Base-by-base conservation (phyloP, 2,888 invertebrate species). In the Sinohyriopsis cumingii region DNA sequence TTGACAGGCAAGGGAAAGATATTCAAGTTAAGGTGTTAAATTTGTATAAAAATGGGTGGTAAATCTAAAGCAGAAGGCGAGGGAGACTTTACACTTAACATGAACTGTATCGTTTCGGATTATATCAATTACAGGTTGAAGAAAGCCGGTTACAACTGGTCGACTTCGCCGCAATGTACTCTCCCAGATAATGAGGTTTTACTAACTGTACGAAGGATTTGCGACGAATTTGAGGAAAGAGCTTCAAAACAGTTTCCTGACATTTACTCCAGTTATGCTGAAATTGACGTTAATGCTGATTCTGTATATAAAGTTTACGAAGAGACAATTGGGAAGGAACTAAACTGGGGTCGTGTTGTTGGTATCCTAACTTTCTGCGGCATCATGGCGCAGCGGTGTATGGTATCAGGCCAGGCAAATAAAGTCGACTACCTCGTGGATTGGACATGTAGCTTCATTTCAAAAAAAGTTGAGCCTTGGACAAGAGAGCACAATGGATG, bases 141-240 rank as follows among this genome's bases (percentile, higher is more conserved):
- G 67, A 79, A 79, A 91, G 92, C 20, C 91, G 92, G 65, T 91
- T 92, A 90, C 91, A 91, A 55, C 90, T 92, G 55, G 92, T 92
- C 55, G 91, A 92, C 77, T 91, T 92, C 77, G 68, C 85, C 81
- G 68, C 84, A 72, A 68, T 80, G 75, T 59, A 81, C 78, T 68
- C 70, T 75, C 28, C 78, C 75, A 19, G 75, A 82, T 22, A 78
- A 74, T 59, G 72, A 75, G 65, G 76, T 84, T 20, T 71, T 79
- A 55, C 60, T 67, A 33, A 80, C 82, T 7, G 81, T 83, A 77
- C 69, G 86, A 65, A 75, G 73, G 20, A 75, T 89, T 55, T 88
- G 87, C 9, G 81, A 81, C 45, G 86, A 88, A 71, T 87, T 89
- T 70, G 89, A 89, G 68, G 73, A 80, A 25, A 67, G 82, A 59